Base-by-base conservation (phyloP, 2,888 invertebrate genomes). In the Ennomos quercinarius region DNA sequence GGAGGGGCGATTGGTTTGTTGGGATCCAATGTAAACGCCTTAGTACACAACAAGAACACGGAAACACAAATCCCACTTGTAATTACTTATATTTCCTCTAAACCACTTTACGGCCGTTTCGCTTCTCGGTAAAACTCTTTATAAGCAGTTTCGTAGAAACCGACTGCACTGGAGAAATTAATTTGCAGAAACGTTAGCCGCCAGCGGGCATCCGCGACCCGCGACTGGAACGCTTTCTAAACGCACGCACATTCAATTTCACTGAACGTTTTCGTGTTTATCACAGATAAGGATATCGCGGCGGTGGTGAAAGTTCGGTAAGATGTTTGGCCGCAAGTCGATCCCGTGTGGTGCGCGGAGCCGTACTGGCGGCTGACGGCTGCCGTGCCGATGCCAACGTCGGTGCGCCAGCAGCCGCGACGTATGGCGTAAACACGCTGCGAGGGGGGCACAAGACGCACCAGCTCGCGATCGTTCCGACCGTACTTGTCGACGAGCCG, bases 11-110 rank as follows among this genome's bases (percentile, higher is more conserved):
- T 72, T 61, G 83, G 85, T 76, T 83, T 82, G 76, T 91, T 89
- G 90, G 92, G 91, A 92, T 92, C 92, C 92, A 92, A 92, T 89
- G 86, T 92, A 91, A 88, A 89, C 82, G 89, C 77, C 83, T 87
- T 87, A 63, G 69, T 60, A 77, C 76, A 77, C 84, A 84, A 83
- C 81, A 80, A 48, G 76, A 79, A 83, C 90, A 91, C 90, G 83
- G 84, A 89, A 91, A 91, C 89, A 86, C 91, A 85, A 84, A 80
- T 81, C 76, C 77, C 88, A 89, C 88, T 89, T 85, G 78, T 84
- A 88, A 88, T 87, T 88, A 86, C 83, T 81, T 83, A 85, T 90
- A 89, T 86, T 89, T 89, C 89, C 83, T 90, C 86, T 91, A 91
- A 90, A 85, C 87, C 90, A 91, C 91, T 91, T 89, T 89, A 90